Evolutionary conservation across 2,113 vertebrate species (phyloP), one percentile per base, ranked within the genome.

Genomic region (Oreochromis tanganicae): DNA sequence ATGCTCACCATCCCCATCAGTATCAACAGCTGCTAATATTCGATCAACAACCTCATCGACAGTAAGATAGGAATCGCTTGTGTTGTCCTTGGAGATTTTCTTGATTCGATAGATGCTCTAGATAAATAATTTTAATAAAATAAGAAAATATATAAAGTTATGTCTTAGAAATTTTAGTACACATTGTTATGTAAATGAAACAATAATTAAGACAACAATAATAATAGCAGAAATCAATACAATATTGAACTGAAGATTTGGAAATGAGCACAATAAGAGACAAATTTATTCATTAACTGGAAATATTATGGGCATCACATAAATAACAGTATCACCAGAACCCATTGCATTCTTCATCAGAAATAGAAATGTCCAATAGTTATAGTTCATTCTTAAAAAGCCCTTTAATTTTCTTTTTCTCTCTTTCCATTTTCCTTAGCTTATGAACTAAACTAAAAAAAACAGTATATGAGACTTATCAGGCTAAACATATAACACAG

Each of bases 91-190:
- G 19, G 89, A 71, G 24, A 88, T 88, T 91, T 86, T 95, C 57
- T 96, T 96, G 19, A 95, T 50, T 10, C 90, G 87, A 56, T 95
- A 95, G 84, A 97, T 95, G 32, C 94, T 95, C 95, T 96, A 19
- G 7, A 78, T 82, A 78, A 66, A 11, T 8, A 34, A 59, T n/a
- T 68, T 12, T 56, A 46, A 55, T 19, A n/a, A 66, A 66, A 38
- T 21, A 66, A 66, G 19, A 38, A 46, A 24, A 50, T 32, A 27
- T 46, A 52, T 19, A 81, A 12, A 3, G 17, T 38, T 9, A n/a
- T 29, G 27, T 12, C 12, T 41, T 29, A 6, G 6, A 4, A 29
- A 48, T 48, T 19, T 75, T 29, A 75, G 24, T 19, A 29, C 71
- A 48, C 43, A 29, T 48, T 3, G 5, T 46, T 43, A 17, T 38